phyloP scores from a whole-genome alignment of 2,113 vertebrate species.

The Zosterops borbonicus region DNA sequence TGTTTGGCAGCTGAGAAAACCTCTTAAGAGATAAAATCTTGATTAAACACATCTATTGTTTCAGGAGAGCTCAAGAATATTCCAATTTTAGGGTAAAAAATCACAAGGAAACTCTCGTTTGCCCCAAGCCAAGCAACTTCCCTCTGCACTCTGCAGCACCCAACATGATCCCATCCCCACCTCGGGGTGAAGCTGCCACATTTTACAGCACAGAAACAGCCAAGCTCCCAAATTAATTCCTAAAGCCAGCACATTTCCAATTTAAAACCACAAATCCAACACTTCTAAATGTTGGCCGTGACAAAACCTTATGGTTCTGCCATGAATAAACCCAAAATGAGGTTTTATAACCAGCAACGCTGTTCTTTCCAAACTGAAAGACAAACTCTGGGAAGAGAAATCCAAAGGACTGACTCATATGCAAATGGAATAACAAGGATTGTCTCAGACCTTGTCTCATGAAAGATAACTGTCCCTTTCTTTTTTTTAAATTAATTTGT shows the following conservation, averaged over 20 bases:
- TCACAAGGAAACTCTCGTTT: background rate
- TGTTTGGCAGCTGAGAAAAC: background rate
- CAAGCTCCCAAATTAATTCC: background rate
- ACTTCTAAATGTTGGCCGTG: background rate
- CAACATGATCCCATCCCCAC: background rate
- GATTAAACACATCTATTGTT: background rate
- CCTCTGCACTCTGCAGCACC: background rate
- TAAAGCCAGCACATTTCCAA: background rate
- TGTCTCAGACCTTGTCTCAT: background rate
- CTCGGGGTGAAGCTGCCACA: background rate
- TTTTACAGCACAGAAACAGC: background rate
- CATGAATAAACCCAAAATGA: background rate
- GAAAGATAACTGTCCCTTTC: background rate
- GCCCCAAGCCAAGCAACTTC: background rate
- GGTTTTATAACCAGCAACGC: background rate
- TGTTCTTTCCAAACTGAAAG: background rate
- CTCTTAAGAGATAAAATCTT: background rate
- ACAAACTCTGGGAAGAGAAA: background rate
- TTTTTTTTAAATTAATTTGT: background rate
- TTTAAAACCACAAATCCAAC: background rate
- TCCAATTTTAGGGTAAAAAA: background rate
- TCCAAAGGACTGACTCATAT: background rate
- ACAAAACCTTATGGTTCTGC: background rate
- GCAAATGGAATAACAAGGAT: background rate
- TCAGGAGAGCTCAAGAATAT: background rate